Evolutionary conservation across 2,888 invertebrate genomes (phyloP).

Genomic region (Rhorus exstirpatorius): DNA sequence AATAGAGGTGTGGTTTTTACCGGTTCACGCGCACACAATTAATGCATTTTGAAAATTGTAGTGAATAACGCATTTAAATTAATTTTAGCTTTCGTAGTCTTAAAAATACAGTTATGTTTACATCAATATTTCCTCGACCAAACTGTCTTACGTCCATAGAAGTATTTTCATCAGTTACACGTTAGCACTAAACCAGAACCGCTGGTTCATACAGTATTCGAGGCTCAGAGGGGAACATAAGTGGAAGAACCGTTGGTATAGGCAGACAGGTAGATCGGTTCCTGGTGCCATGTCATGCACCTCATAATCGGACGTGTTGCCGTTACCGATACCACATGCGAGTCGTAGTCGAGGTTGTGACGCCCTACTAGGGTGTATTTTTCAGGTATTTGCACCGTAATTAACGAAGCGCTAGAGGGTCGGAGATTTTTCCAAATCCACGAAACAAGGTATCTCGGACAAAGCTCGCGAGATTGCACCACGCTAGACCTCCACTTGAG

Average conservation of each 20-base stretch:
- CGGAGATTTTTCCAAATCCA: constrained; percentile 35
- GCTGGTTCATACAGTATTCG: constrained; percentile 32
- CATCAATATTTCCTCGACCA: constrained; percentile 60
- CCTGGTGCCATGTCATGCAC: constrained; percentile 31
- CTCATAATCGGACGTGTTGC: constrained; percentile 45
- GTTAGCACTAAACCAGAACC: constrained; percentile 50
- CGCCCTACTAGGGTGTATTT: constrained; percentile 4
- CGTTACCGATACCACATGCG: not conserved
- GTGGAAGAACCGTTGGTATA: constrained; percentile 76
- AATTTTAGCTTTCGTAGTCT: no score
- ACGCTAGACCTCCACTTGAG: not conserved
- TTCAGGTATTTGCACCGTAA: constrained; percentile 8
- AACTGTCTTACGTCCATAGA: constrained; percentile 57
- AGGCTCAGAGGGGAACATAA: constrained; percentile 65
- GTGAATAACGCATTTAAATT: no score
- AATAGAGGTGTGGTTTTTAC: no score
- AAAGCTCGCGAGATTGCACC: constrained; percentile 37
- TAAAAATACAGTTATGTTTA: constrained; percentile 6
- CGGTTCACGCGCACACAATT: no score
- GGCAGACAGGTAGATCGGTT: constrained; percentile 75
- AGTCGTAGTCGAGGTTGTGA: constrained; percentile 8
- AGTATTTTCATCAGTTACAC: constrained; percentile 62
- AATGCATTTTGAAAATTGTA: no score
- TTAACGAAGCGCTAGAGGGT: not conserved
- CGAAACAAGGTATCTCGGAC: constrained; percentile 13